Base-by-base conservation (phyloP, 2,113 vertebrate species). In the Sphaerodactylus townsendi region DNA sequence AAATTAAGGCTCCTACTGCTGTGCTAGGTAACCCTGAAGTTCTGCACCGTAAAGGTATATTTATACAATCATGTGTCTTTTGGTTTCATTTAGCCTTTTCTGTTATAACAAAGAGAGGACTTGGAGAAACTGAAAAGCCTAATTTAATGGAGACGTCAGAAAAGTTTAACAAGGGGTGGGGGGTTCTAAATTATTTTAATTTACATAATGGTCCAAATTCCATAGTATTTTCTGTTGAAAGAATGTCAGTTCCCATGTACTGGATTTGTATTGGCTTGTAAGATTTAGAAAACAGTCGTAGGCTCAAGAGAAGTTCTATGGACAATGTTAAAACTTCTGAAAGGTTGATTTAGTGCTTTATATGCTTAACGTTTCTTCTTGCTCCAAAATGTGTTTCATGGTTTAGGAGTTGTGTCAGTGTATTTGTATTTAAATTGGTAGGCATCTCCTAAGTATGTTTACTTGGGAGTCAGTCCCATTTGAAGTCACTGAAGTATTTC, bases 1-100 rank as follows among this genome's bases (percentile, higher is more conserved):
- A 78, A 81, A 82, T 88, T 70, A 91, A 94, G 59, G n/a, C 68
- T 39, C 82, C 84, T 88, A 81, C 87, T 68, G 89, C 81, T 87
- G 68, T 70, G 28, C 71, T 53, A 86, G 82, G 79, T 70, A 65
- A 77, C 87, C 86, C 75, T 89, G 88, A 23, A 62, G 80, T 50
- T 88, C 76, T 77, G 87, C 2, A 11, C 41, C 70, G 10, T 88
- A 86, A 73, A 23, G 53, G 78, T 88, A 74, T 41, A 1, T 9
- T 30, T 0, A 41, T 85, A 76, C 83, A 78, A 81, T 70, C 79
- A n/a, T 39, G 87, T 83, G 41, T 77, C 87, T n/a, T 85, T 90
- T 82, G 62, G 68, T 86, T 94, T 89, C 78, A 5, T 62, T 37
- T 44, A 62, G 30, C 8, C 17, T 70, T 77, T 33, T 39, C 33